phyloP scores from a whole-genome alignment of 1,140 invertebrate species.

The Lordiphosa clarofinis region DNA sequence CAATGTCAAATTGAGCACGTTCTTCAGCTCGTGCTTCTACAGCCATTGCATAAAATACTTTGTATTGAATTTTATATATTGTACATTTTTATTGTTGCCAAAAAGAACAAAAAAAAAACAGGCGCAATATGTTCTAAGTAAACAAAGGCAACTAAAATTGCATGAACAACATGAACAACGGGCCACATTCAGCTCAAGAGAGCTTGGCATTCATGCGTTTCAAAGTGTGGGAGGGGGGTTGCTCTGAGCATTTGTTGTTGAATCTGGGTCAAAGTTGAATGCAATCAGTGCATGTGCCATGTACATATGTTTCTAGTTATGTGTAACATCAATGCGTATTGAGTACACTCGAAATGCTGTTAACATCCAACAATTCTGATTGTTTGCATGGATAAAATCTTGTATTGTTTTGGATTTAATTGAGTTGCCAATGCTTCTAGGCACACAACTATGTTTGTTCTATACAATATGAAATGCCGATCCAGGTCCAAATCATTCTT shows the following conservation, averaged over 20 bases:
- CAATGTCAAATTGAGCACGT: slow-evolving; percentile 33
- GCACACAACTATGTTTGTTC: too few species aligned
- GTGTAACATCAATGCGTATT: slow-evolving; percentile 9
- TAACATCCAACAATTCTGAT: slow-evolving; percentile 6
- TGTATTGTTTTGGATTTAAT: too few species aligned
- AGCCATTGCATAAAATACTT: background rate
- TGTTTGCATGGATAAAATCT: too few species aligned
- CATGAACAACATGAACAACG: slow-evolving; percentile 29
- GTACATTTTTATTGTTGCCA: slow-evolving; percentile 8
- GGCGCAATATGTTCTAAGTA: slow-evolving; percentile 27
- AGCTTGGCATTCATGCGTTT: slow-evolving; percentile 15
- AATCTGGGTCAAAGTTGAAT: slow-evolving; percentile 45
- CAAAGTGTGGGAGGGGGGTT: slow-evolving; percentile 1
- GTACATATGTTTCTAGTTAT: slow-evolving; percentile 3
- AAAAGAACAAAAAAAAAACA: too few species aligned
- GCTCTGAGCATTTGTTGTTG: slow-evolving; percentile 7
- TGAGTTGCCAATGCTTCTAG: too few species aligned
- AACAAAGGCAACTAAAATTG: slow-evolving; percentile 40
- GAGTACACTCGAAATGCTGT: slow-evolving; percentile 6
- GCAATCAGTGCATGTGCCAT: slow-evolving; percentile 15
- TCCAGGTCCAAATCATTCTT: too few species aligned
- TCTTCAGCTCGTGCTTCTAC: slow-evolving; percentile 14
- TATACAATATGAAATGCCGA: too few species aligned
- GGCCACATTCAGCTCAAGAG: slow-evolving; percentile 9
- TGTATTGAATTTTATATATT: slow-evolving; percentile 14